Percentiles rank a stretch among this genome's conserved stretches.
Evolutionary conservation across 2,888 invertebrate species (phyloP).

Genomic region (Drosophila anomelani): DNA sequence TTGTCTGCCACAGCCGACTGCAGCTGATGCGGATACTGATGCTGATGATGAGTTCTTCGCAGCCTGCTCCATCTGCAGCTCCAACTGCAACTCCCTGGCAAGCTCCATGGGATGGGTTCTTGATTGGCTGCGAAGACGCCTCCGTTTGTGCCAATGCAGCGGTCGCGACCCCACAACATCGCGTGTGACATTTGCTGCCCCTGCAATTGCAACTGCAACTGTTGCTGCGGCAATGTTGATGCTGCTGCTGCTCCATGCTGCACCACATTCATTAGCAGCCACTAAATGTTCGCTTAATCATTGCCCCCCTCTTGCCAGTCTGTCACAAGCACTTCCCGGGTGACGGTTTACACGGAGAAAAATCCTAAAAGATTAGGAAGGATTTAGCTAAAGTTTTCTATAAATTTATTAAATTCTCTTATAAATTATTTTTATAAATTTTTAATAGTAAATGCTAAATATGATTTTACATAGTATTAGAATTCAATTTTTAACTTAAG

Average conservation of each 20-base stretch:
- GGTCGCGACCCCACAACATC: slow-evolving; percentile 72
- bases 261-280: slow-evolving; percentile 79
- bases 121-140: slow-evolving; percentile 67
- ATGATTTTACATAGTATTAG: neutral
- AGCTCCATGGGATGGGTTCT: slow-evolving; percentile 34
- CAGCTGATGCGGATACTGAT: slow-evolving; percentile 40
- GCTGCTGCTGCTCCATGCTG: slow-evolving; percentile 32
- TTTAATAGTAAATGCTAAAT: neutral
- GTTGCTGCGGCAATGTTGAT: slow-evolving; percentile 14
- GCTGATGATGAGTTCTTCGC: slow-evolving; percentile 39
- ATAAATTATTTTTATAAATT: neutral
- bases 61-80: slow-evolving; percentile 7
- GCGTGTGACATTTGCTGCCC: slow-evolving; percentile 73
- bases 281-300: slow-evolving; percentile 79
- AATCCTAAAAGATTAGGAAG: neutral
- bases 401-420: neutral
- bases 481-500: neutral
- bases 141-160: slow-evolving; percentile 52
- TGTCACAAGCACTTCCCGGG: slow-evolving; percentile 39
- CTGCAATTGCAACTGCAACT: slow-evolving; percentile 45
- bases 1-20: slow-evolving; percentile 28
- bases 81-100: slow-evolving; percentile 1
- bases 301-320: slow-evolving; percentile 42
- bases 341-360: slow-evolving; percentile 19
- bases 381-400: neutral